Evolutionary conservation across 2,797 vertebrate genomes (phyloP).

Genomic region (Pseudomugil gertrudae): DNA sequence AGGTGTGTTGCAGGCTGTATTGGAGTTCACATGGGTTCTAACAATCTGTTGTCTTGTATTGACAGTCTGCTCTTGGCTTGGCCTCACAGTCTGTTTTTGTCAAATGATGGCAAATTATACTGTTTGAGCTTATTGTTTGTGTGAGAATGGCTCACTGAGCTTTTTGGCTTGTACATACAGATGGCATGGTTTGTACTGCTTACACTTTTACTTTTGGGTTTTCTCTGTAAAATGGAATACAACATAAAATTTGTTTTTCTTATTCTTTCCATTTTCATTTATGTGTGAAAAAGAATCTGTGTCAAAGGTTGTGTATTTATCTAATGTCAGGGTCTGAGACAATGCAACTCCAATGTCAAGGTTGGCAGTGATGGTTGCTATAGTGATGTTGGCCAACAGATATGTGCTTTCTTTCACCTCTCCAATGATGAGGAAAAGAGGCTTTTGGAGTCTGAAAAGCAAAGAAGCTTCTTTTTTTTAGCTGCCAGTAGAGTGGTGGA

Average conservation of each 20-base stretch:
- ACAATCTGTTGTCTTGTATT: conserved; percentile 72
- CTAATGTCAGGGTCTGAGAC: conserved; percentile 69
- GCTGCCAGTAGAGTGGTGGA: conserved; percentile 68
- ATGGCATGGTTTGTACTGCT: neutral
- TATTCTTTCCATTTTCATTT: neutral
- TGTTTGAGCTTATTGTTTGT: conserved; percentile 10
- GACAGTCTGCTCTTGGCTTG: conserved; percentile 59
- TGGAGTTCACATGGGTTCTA: conserved; percentile 71
- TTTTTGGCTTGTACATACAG: conserved; percentile 20
- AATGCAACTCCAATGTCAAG: conserved; percentile 68
- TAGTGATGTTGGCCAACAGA: conserved; percentile 77
- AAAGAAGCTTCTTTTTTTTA: conserved; percentile 38
- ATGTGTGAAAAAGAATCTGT: neutral
- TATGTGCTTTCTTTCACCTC: conserved; percentile 44
- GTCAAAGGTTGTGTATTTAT: conserved; percentile 58
- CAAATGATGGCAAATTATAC: conserved; percentile 44
- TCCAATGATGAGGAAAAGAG: conserved; percentile 38
- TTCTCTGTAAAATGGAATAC: neutral
- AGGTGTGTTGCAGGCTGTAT: conserved; percentile 64
- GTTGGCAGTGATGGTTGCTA: conserved; percentile 73
- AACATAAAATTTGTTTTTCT: neutral
- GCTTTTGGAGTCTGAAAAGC: conserved; percentile 57
- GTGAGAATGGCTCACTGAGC: conserved; percentile 1
- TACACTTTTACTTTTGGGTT: conserved; percentile 8
- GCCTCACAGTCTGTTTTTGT: conserved; percentile 49